These are phyloP conservation scores for Oscheius onirici DNA, from an alignment of 2,888 invertebrate species.

Conservation along the genomic window DNA sequence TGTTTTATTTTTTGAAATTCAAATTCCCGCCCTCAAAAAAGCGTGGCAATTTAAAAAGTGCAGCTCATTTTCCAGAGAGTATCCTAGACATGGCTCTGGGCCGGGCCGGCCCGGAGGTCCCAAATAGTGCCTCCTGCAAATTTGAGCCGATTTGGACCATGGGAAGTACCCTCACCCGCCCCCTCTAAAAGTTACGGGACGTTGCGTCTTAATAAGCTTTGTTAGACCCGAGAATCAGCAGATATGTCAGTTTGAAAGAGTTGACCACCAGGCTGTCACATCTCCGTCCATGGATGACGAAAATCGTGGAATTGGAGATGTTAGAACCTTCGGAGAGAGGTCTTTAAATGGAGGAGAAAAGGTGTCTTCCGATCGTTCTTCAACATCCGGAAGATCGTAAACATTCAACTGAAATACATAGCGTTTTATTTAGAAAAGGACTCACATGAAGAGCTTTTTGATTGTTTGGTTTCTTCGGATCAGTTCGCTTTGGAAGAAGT, in stretches of 20 bases:
- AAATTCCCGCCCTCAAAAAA: too few relatives aligned
- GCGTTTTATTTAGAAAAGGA: background rate
- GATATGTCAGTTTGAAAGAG: background rate
- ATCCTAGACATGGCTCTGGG: too few relatives aligned
- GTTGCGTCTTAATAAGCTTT: too few relatives aligned
- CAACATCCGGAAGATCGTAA: conserved; percentile 67
- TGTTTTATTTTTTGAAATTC: too few relatives aligned
- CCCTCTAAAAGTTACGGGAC: too few relatives aligned
- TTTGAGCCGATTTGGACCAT: too few relatives aligned
- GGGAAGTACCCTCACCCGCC: too few relatives aligned
- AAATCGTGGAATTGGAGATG: conserved; percentile 6
- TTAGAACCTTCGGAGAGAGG: conserved; percentile 8
- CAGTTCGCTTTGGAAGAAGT: conserved; percentile 50
- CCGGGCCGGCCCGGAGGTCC: too few relatives aligned
- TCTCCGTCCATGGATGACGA: conserved; percentile 13
- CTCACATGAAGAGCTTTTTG: conserved; percentile 58
- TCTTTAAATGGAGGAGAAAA: conserved; percentile 44
- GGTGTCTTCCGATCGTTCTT: conserved; percentile 63
- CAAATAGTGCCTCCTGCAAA: too few relatives aligned
- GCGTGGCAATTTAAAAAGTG: too few relatives aligned
- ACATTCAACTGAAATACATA: conserved; percentile 57
- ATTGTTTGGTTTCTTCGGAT: conserved; percentile 40
- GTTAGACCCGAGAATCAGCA: background rate
- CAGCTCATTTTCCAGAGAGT: too few relatives aligned
- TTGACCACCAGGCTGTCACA: conserved; percentile 23